Conservation (phyloP, 2,113 vertebrate genomes). For the Drymodes brunneopygia region DNA sequence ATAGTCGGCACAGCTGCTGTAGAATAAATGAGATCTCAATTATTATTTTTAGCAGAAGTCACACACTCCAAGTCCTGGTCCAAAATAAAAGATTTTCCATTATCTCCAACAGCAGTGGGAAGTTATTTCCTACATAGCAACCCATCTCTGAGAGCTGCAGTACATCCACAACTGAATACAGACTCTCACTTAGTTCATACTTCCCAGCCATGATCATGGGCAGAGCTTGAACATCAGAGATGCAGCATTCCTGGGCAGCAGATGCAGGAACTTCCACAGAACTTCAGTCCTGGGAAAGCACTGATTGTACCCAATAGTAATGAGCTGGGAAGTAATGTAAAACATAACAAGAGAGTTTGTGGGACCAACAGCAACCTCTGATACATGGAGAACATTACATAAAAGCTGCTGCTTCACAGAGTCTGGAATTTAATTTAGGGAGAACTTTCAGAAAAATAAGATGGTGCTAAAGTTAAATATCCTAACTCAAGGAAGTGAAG, state of each 20-base stretch:
- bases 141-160: neutral
- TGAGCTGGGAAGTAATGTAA: neutral
- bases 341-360: neutral
- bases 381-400: accelerated
- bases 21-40: neutral
- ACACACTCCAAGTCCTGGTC: neutral
- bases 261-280: neutral
- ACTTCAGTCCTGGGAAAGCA: neutral
- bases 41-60: neutral
- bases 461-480: neutral
- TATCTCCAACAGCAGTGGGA: neutral
- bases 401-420: neutral
- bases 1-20: neutral
- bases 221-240: neutral
- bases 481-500: neutral
- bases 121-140: neutral
- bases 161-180: neutral
- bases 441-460: neutral
- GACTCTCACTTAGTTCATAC: neutral
- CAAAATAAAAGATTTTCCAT: neutral
- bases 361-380: neutral
- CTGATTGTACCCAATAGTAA: neutral
- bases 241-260: neutral
- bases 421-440: neutral
- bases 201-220: neutral